Conservation (phyloP, 2,797 vertebrate species). For the Vireo griseus region DNA sequence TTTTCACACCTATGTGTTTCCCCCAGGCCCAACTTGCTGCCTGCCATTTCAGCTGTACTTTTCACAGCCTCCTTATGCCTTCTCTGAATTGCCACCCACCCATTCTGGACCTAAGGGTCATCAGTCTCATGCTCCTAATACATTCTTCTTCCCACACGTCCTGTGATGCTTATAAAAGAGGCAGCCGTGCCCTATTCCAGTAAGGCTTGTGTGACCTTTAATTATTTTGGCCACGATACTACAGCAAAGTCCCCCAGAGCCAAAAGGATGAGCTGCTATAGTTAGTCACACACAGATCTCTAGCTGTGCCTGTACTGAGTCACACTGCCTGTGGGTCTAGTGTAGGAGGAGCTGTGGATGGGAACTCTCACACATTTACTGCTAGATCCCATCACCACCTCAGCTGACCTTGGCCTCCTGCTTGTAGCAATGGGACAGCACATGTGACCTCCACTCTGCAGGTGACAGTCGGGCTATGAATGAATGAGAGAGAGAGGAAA, state of each 20-base stretch:
- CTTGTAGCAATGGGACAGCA: neutral
- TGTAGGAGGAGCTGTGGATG: neutral
- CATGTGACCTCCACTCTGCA: neutral
- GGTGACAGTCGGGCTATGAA: neutral
- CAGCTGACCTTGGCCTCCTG: neutral
- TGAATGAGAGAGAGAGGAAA: neutral
- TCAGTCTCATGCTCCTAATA: neutral
- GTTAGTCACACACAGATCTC: neutral
- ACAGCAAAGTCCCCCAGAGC: neutral
- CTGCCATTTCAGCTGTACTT: neutral
- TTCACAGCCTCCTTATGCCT: neutral
- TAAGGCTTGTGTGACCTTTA: neutral
- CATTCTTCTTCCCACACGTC: neutral
- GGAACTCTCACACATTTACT: neutral
- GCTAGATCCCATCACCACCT: neutral
- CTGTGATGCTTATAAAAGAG: neutral
- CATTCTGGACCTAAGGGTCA: neutral
- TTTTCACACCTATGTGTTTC: neutral
- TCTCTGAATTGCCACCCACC: neutral
- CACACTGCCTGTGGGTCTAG: neutral
- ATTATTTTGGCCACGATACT: neutral
- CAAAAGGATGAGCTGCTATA: neutral
- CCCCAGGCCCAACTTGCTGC: neutral
- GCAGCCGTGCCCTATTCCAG: neutral
- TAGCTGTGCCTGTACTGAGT: neutral